A percentile compares a stretch with the other conserved stretches of the same genome.
Evolutionary conservation across 2,888 invertebrate species (phyloP).

Genomic region (Drosophila barbarae): DNA sequence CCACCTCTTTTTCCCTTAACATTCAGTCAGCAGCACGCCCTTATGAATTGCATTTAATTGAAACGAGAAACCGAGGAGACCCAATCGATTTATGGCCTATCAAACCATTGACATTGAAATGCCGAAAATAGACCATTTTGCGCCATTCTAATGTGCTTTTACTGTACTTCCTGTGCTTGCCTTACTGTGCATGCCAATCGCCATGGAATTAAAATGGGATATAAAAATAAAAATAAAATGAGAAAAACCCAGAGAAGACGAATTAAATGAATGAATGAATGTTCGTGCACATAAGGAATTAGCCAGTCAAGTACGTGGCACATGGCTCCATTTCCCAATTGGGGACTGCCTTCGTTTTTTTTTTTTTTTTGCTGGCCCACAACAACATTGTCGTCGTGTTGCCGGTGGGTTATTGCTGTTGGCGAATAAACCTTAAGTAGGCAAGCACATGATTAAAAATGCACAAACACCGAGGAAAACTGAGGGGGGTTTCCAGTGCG

Average conservation of each 20-base stretch:
- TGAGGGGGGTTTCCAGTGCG: neutral
- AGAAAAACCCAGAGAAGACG: neutral
- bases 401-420: conserved; percentile 28
- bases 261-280: conserved; percentile 26
- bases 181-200: conserved; percentile 55
- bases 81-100: conserved; percentile 43
- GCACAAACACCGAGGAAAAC: conserved; percentile 40
- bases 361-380: conserved; percentile 42
- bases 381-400: conserved; percentile 56
- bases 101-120: conserved; percentile 64
- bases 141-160: conserved; percentile 53
- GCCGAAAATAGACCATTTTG: conserved; percentile 48
- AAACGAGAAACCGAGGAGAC: conserved; percentile 10
- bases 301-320: conserved; percentile 67
- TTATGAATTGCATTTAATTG: conserved; percentile 38
- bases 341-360: conserved; percentile 32
- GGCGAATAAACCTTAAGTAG: conserved; percentile 59
- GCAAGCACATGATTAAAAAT: conserved; percentile 72
- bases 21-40: conserved; percentile 11
- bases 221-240: conserved; percentile 14
- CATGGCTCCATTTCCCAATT: conserved; percentile 64
- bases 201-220: conserved; percentile 28
- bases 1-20: neutral
- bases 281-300: conserved; percentile 70
- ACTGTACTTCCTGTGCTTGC: conserved; percentile 57